Evolutionary conservation across 2,113 vertebrate genomes (phyloP), one percentile per base, ranked within the genome.

Genomic region (Lophura nycthemera): DNA sequence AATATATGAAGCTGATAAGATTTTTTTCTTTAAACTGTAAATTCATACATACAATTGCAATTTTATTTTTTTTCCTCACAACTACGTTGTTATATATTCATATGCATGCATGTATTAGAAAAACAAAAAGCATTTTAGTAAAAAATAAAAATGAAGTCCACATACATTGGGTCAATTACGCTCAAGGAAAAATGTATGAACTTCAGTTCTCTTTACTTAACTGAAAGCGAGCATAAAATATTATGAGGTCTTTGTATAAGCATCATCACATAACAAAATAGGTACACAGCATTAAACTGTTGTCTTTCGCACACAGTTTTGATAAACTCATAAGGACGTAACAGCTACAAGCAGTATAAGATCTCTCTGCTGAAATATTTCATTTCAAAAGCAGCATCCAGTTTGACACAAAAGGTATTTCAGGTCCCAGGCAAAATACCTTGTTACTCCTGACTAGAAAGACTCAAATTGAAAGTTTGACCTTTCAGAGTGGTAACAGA

Each of bases 201-300:
- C n/a, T 40, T 80, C 1, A 8, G 30, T 72, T 69, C 60, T 4
- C 34, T 47, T 48, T 43, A 13, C 30, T 50, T 52, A 42, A 54
- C 9, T 66, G 6, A 27, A 76, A 86, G 32, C 27, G 66, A 38
- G 21, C 25, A 15, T 27, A 59, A 66, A 75, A 13, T 2, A 9
- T 8, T n/a, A 2, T 10, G 13, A 69, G 0, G 0, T 29, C 30
- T 17, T 14, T 7, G 45, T 7, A 10, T 19, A 71, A 32, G 42
- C n/a, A 57, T 15, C 5, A 42, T 15, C 8, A n/a, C 15, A 21
- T 3, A 2, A 56, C 13, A 40, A 84, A 82, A 16, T 1, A 0
- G 61, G 25, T 3, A 45, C 66, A 20, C 18, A 59, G 10, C 11
- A n/a, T 32, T 29, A 40, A 40, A 13, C 24, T 24, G 43, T 40